Evolutionary conservation across 2,888 invertebrate genomes (phyloP).

Genomic region (Acanthopleura granulata): DNA sequence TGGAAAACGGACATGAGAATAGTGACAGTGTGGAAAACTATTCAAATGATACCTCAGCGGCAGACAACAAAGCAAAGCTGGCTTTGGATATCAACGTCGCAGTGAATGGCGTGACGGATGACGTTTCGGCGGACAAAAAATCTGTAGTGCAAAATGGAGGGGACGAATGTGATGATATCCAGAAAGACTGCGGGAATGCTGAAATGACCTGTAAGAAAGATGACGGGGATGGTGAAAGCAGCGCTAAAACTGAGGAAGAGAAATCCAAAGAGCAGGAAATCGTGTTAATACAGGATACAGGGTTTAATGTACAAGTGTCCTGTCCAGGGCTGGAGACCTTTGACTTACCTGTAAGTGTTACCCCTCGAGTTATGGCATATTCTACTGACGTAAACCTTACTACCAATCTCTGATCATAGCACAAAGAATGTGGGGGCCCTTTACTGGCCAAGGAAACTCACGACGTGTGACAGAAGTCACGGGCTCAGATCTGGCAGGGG

Average conservation of each 20-base stretch:
- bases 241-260: constrained; percentile 31
- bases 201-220: neutral
- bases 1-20: neutral
- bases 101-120: neutral
- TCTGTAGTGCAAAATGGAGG: neutral
- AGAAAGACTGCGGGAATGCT: neutral
- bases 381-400: too few species aligned
- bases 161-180: neutral
- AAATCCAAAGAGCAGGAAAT: constrained; percentile 57
- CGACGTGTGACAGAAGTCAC: too few species aligned
- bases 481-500: too few species aligned
- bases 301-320: constrained; percentile 87
- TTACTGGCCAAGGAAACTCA: too few species aligned
- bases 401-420: too few species aligned
- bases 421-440: too few species aligned
- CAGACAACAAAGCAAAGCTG: neutral
- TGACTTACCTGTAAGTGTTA: constrained; percentile 84
- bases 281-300: constrained; percentile 66
- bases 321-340: constrained; percentile 92
- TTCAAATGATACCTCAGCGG: too few species aligned
- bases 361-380: neutral
- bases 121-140: neutral
- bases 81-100: neutral
- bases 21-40: too few species aligned
- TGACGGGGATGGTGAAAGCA: neutral